Evolutionary conservation across 2,113 vertebrate species (phyloP).

Genomic region (Toxostoma redivivum): DNA sequence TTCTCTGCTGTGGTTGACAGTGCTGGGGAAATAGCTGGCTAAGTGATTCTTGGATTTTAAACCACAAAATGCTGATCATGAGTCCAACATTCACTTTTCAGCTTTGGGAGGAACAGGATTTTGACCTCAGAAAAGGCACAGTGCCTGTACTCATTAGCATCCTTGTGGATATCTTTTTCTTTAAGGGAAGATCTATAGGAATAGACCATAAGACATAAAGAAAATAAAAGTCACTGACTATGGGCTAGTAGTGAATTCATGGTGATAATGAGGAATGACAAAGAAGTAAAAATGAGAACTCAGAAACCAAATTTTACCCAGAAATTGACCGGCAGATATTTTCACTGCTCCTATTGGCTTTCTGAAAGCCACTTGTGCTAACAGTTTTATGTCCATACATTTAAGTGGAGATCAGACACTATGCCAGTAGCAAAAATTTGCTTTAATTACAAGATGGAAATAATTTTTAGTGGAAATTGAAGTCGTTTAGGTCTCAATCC

Average conservation of each 20-base stretch:
- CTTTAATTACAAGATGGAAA: slow-evolving; percentile 31
- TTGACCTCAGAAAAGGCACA: slow-evolving; percentile 11
- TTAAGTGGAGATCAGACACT: background rate
- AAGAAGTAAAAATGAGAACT: background rate
- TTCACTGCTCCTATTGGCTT: background rate
- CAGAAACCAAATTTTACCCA: background rate
- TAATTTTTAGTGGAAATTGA: slow-evolving; percentile 39
- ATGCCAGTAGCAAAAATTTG: background rate
- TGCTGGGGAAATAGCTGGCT: background rate
- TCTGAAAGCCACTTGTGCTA: background rate
- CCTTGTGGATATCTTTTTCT: background rate
- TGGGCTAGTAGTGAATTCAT: background rate
- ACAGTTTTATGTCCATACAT: background rate
- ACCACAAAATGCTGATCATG: background rate
- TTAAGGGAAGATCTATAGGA: background rate
- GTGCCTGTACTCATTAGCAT: background rate
- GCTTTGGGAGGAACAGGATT: background rate
- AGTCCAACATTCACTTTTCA: slow-evolving; percentile 38
- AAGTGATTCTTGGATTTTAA: slow-evolving; percentile 8
- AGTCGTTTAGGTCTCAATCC: background rate
- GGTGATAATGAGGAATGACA: background rate
- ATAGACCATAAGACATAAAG: background rate
- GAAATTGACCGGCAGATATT: background rate
- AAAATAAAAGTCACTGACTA: background rate
- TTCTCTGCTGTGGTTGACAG: slow-evolving; percentile 40